Percentiles rank a stretch among this genome's conserved stretches.
phyloP scores from a whole-genome alignment of 2,113 vertebrate species.

The Etheostoma cragini region DNA sequence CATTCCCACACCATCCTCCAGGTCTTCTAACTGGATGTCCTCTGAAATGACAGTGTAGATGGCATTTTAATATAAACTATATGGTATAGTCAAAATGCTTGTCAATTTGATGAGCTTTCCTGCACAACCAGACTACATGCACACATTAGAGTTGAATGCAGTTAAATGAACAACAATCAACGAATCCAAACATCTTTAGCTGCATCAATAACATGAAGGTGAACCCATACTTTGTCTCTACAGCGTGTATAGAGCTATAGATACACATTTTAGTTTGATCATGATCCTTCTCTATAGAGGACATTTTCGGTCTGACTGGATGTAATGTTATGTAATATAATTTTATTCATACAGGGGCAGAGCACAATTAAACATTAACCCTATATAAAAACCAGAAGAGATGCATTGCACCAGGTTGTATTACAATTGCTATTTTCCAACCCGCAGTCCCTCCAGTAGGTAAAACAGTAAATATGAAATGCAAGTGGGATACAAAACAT shows the following conservation, averaged over 20 bases:
- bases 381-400: too few relatives aligned
- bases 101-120: neutral
- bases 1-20: constrained; percentile 85
- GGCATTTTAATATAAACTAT: neutral
- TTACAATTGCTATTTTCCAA: too few relatives aligned
- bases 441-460: too few relatives aligned
- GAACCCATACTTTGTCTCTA: neutral
- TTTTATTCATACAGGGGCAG: too few relatives aligned
- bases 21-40: constrained; percentile 86
- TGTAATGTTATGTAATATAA: too few relatives aligned
- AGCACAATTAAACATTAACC: too few relatives aligned
- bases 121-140: neutral
- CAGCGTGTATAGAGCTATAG: neutral
- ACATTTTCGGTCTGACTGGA: too few relatives aligned
- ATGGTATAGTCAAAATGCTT: neutral
- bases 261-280: neutral
- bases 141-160: neutral
- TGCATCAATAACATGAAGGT: neutral
- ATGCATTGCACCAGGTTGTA: too few relatives aligned
- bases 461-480: too few relatives aligned
- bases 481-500: too few relatives aligned
- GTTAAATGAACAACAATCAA: neutral
- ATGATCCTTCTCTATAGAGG: neutral
- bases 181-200: neutral
- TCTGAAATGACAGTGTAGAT: constrained; percentile 70